phyloP scores from a whole-genome alignment of 2,797 vertebrate genomes.

The Scolopax bukidnonensis region DNA sequence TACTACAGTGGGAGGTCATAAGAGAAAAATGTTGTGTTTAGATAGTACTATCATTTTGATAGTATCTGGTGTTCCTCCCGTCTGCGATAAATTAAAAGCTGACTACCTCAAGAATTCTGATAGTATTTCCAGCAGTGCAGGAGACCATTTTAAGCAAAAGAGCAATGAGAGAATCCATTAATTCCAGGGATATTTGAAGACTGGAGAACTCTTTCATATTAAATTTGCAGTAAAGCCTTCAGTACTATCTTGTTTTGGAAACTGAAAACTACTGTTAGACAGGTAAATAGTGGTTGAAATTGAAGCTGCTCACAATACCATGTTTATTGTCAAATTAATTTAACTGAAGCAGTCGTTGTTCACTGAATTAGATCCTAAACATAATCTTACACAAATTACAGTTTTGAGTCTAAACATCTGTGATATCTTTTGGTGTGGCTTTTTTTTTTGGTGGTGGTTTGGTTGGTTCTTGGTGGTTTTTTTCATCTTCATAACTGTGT shows the following conservation, averaged over 20 bases:
- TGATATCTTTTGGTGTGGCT: neutral
- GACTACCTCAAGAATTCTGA: conserved; percentile 47
- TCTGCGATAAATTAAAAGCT: conserved; percentile 68
- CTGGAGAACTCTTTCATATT: conserved; percentile 24
- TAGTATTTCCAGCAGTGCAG: conserved; percentile 50
- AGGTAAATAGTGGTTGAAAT: neutral
- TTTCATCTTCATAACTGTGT: neutral
- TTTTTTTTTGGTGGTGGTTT: too few species aligned
- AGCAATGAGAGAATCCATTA: conserved; percentile 40
- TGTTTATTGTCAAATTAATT: conserved; percentile 28
- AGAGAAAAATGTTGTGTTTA: conserved; percentile 54
- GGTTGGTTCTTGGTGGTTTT: neutral
- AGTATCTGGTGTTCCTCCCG: conserved; percentile 52
- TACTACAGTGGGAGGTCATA: conserved; percentile 61
- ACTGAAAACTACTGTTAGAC: neutral
- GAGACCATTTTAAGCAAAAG: conserved; percentile 55
- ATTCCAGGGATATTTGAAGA: conserved; percentile 24
- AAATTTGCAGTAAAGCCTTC: conserved; percentile 39
- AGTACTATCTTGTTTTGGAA: neutral
- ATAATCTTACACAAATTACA: neutral
- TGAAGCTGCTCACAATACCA: neutral
- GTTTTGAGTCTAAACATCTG: neutral
- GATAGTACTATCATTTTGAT: conserved; percentile 63
- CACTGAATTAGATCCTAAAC: neutral
- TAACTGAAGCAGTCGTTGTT: neutral